Evolutionary conservation across 2,113 vertebrate species (phyloP), one percentile per base, ranked within the genome.

Genomic region (Tricholaema leucomelas): DNA sequence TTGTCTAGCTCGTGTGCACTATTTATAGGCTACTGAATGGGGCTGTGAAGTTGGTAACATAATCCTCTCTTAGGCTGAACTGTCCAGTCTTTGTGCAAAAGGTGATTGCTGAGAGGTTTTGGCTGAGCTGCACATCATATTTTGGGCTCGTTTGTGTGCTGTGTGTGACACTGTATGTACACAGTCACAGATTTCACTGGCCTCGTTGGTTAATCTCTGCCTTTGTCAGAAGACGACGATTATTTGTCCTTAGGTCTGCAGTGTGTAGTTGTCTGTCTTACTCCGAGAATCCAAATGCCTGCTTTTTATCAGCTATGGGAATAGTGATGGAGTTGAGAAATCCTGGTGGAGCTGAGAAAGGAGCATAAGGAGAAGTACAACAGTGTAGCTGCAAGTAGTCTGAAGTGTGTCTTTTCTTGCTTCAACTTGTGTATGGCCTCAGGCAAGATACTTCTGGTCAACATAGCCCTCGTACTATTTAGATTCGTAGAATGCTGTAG

Each of bases 181-280:
- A 5, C 20, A 40, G 0, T 59, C 35, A 8, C 0, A 2, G 15
- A 13, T 78, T 83, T 63, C 35, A 60, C 0, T 35, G 30, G 30
- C 56, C 30, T 74, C 27, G 10, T 59, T 84, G 64, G 17, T 77
- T 73, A 59, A 76, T 67, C 28, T 67, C 14, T 59, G 42, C 6
- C 7, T 75, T 61, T 78, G 35, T 73, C 24, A 8, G 31, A n/a
- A 70, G 8, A 71, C 36, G 14, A 23, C 30, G 0, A 3, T 74
- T 25, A 6, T 65, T 87, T 83, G 42, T 70, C 6, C 9, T 12
- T 65, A 44, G 60, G 30, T 35, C 15, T 73, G 31, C 10, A 19
- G 4, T 21, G 10, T 67, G 11, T 64, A 69, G 25, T 76, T 15
- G 55, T 66, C 2, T n/a, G 1, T 76, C 11, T 36, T 67, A 23